Percentiles rank a stretch among this genome's conserved stretches.
Conservation (phyloP, 2,113 vertebrate species). For the Ictalurus punctatus region DNA sequence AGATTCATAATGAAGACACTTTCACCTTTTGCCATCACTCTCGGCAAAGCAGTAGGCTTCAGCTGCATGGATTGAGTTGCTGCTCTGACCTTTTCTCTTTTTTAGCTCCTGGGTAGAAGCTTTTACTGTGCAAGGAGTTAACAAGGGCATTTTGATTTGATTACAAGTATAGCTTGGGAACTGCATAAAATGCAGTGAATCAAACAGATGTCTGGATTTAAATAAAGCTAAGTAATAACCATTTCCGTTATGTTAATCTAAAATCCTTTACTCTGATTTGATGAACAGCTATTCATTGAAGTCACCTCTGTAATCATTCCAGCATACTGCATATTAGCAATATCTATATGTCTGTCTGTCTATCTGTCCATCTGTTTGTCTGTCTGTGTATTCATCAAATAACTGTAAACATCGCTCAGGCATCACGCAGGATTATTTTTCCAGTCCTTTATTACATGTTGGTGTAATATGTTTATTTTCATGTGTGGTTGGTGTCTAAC, state of each 20-base stretch:
- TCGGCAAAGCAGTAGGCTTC: constrained; percentile 7
- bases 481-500: neutral
- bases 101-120: constrained; percentile 14
- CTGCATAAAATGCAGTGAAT: neutral
- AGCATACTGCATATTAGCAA: neutral
- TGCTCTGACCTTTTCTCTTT: constrained; percentile 27
- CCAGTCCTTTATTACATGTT: neutral
- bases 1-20: constrained; percentile 54
- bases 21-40: constrained; percentile 53
- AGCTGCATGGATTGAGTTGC: constrained; percentile 29
- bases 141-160: constrained; percentile 36
- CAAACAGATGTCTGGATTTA: neutral
- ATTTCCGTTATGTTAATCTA: neutral
- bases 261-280: neutral
- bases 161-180: constrained; percentile 23
- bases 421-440: neutral
- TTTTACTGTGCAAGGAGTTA: constrained; percentile 35
- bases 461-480: neutral
- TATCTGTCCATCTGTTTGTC: neutral
- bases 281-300: neutral
- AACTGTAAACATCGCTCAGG: neutral
- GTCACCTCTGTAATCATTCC: neutral
- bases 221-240: neutral
- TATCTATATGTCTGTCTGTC: neutral
- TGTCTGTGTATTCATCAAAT: neutral